A percentile compares a stretch with the other conserved stretches of the same genome.
These are phyloP conservation scores for Cerastoderma edule DNA, from an alignment of 2,888 invertebrate genomes.

Conservation along the genomic window DNA sequence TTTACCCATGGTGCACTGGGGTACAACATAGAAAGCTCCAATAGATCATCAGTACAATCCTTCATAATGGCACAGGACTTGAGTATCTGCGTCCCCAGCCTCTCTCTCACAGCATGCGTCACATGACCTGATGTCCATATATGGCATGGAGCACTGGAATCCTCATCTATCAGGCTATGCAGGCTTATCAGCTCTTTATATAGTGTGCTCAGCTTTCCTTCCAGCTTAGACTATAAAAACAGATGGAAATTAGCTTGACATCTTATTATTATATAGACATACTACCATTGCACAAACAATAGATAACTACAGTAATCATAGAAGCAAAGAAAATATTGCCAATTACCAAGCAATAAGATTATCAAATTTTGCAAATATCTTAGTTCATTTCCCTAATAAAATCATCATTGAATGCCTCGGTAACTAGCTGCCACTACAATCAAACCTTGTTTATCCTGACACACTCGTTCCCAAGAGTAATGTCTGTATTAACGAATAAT, in stretches of 20 bases:
- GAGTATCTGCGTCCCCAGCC: constrained; percentile 68
- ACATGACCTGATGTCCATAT: constrained; percentile 63
- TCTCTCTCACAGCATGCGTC: constrained; percentile 65
- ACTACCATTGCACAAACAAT: too few species aligned
- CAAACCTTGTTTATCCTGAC: too few species aligned
- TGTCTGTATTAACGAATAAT: too few species aligned
- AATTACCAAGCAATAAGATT: too few species aligned
- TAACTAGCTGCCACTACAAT: too few species aligned
- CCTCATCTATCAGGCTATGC: constrained; percentile 55
- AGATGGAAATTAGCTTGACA: background rate
- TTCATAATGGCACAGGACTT: constrained; percentile 74
- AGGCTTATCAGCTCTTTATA: constrained; percentile 76
- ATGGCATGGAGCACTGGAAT: constrained; percentile 41
- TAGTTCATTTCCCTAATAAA: too few species aligned
- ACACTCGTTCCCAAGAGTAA: too few species aligned
- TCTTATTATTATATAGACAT: too few species aligned
- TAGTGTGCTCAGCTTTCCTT: constrained; percentile 74
- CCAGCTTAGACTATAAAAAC: constrained; percentile 74
- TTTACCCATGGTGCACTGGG: constrained; percentile 82
- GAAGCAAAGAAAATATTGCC: too few species aligned
- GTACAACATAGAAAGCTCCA: constrained; percentile 76
- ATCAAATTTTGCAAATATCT: too few species aligned
- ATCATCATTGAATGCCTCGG: too few species aligned
- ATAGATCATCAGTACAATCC: constrained; percentile 73
- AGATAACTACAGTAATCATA: too few species aligned